Conservation (phyloP, 2,113 vertebrate species). For the Noturus placidus region DNA sequence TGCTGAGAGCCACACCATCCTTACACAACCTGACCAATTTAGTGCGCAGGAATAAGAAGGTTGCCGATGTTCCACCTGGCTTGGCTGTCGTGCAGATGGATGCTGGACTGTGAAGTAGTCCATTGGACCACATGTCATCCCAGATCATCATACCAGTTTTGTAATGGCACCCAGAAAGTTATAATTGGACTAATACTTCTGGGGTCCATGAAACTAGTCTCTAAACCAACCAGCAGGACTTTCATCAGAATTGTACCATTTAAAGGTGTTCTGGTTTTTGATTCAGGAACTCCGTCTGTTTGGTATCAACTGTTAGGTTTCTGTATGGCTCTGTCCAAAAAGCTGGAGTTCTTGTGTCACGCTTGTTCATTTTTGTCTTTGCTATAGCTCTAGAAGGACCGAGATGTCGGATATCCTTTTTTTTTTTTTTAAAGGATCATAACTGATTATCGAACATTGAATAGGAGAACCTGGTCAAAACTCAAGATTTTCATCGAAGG, state of each 20-base stretch:
- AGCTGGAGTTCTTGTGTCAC: not conserved
- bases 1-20: conserved; percentile 65
- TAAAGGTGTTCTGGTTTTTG: not conserved
- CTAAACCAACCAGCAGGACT: not conserved
- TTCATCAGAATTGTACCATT: not conserved
- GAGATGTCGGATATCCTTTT: not conserved
- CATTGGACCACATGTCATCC: not conserved
- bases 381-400: not conserved
- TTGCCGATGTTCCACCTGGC: conserved; percentile 61
- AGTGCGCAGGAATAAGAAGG: conserved; percentile 61
- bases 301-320: not conserved
- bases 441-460: not conserved
- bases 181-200: not conserved
- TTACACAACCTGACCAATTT: conserved; percentile 55
- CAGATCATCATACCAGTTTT: not conserved
- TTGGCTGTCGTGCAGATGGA: conserved; percentile 63
- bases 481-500: not conserved
- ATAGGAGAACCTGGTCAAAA: not conserved
- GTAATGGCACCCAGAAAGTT: not conserved
- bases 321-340: not conserved
- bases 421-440: not conserved
- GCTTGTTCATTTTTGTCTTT: not conserved
- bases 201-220: not conserved
- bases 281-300: not conserved
- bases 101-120: conserved; percentile 54